These are phyloP conservation scores for Heterodera schachtii DNA, from an alignment of 1,140 invertebrate genomes.

Conservation along the genomic window DNA sequence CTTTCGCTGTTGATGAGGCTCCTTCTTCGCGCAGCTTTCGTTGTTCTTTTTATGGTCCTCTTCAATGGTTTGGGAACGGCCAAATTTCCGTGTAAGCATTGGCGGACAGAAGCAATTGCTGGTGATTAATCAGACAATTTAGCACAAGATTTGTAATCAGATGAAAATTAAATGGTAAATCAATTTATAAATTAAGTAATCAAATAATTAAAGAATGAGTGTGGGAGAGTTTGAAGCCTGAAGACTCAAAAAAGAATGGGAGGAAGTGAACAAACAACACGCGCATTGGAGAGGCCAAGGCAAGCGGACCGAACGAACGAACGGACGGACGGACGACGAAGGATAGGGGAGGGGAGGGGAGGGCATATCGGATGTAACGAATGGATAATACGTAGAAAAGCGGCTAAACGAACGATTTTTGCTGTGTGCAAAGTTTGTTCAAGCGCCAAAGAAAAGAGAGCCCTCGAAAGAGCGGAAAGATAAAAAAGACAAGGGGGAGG, in stretches of 20 bases:
- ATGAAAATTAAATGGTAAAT: neutral
- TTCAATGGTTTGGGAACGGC: slow-evolving; percentile 20
- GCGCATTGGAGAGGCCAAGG: too few species aligned
- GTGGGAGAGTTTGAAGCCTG: neutral
- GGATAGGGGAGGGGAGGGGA: neutral
- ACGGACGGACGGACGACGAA: neutral
- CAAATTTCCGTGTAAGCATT: slow-evolving; percentile 10
- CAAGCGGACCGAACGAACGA: neutral
- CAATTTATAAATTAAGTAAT: neutral
- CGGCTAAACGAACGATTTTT: slow-evolving; percentile 1
- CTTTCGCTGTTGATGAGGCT: slow-evolving; percentile 6
- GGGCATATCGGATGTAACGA: slow-evolving; percentile 1
- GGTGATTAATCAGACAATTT: neutral
- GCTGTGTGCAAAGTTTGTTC: slow-evolving; percentile 13
- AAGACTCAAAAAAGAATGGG: neutral
- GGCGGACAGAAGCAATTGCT: neutral
- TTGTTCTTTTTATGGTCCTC: slow-evolving; percentile 10
- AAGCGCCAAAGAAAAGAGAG: slow-evolving; percentile 1
- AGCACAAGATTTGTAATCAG: too few species aligned
- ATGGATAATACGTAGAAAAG: slow-evolving; percentile 13
- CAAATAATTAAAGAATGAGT: neutral
- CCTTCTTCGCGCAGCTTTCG: neutral
- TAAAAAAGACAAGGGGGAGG: neutral
- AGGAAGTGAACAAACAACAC: slow-evolving; percentile 4
- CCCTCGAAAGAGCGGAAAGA: slow-evolving; percentile 10